These are phyloP conservation scores for Solenopsis fugax DNA, from an alignment of 1,140 invertebrate genomes.

Conservation along the genomic window DNA sequence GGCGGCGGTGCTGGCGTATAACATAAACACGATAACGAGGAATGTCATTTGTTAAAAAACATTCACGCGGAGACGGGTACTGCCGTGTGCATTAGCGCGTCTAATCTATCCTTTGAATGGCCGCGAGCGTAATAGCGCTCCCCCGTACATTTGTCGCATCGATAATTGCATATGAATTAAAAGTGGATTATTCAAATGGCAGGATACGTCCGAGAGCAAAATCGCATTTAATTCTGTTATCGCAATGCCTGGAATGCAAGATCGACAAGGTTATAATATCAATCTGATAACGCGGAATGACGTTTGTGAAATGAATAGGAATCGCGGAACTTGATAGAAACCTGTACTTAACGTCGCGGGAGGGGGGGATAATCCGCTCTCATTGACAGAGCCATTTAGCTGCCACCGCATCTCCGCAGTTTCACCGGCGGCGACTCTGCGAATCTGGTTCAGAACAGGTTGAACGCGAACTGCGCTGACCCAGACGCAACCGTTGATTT, in stretches of 20 bases:
- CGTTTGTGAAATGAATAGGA: slow-evolving; percentile 37
- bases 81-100: neutral
- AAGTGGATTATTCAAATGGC: slow-evolving; percentile 8
- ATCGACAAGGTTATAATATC: slow-evolving; percentile 40
- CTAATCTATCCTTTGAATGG: slow-evolving; percentile 1
- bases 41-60: neutral
- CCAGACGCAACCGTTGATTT: slow-evolving; percentile 64
- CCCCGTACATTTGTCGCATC: neutral
- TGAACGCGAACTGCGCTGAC: slow-evolving; percentile 26
- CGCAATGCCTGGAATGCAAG: neutral
- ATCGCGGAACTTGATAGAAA: slow-evolving; percentile 46
- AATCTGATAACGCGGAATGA: neutral
- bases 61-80: neutral
- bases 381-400: slow-evolving; percentile 64
- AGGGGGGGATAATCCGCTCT: slow-evolving; percentile 14
- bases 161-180: neutral
- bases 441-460: slow-evolving; percentile 66
- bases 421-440: slow-evolving; percentile 43
- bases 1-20: neutral
- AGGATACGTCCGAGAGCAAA: neutral
- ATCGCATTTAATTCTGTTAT: neutral
- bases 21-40: neutral
- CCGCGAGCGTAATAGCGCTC: neutral
- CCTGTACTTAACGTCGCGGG: slow-evolving; percentile 34
- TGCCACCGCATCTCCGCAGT: slow-evolving; percentile 24